Evolutionary conservation across 1,140 invertebrate species (phyloP).

Genomic region (Microplitis demolitor): DNA sequence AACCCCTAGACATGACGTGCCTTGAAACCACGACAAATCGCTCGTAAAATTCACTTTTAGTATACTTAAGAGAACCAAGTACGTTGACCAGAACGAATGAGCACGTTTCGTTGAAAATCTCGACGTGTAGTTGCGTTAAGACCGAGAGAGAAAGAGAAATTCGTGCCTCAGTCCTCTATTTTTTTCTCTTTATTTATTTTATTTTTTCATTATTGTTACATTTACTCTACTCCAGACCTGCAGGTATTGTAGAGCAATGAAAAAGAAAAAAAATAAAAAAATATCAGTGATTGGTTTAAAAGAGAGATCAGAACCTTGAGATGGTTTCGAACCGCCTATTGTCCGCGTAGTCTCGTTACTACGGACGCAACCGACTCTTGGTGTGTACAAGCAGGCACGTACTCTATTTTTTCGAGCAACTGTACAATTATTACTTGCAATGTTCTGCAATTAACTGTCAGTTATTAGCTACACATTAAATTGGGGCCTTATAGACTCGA

Average conservation of each 20-base stretch:
- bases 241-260: no score
- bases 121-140: no score
- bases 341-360: conserved; percentile 58
- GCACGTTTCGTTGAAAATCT: conserved; percentile 16
- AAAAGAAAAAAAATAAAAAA: neutral
- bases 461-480: no score
- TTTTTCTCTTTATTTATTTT: neutral
- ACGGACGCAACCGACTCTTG: conserved; percentile 45
- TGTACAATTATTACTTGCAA: no score
- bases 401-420: no score
- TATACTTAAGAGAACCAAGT: conserved; percentile 1
- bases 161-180: neutral
- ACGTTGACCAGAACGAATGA: conserved; percentile 19
- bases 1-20: neutral
- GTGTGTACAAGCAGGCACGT: neutral
- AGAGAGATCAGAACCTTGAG: conserved; percentile 39
- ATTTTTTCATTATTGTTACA: neutral
- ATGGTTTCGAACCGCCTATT: conserved; percentile 53
- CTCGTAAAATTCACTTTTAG: conserved; percentile 13
- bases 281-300: neutral
- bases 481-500: neutral
- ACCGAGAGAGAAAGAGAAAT: neutral
- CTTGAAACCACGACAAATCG: conserved; percentile 16
- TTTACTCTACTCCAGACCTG: no score
- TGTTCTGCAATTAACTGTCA: no score